Evolutionary conservation across 2,888 invertebrate species (phyloP), one percentile per base, ranked within the genome.

Genomic region (Caenorhabditis uteleia): DNA sequence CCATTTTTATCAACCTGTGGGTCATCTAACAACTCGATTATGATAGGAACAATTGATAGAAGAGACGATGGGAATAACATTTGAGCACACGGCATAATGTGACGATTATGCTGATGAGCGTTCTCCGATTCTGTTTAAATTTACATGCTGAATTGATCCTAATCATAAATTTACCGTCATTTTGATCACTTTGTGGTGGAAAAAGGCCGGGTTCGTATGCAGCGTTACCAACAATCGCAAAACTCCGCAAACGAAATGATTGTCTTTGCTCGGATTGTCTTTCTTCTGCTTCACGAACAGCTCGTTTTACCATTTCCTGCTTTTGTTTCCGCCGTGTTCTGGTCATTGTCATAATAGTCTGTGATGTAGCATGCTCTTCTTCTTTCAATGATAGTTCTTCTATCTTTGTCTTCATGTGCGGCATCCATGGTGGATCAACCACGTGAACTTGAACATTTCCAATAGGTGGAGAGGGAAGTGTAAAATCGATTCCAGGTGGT

Each of bases 311-410:
- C 60, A 97, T 89, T 85, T 99, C 98, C 20, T 97, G 95, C 85
- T 98, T 95, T 84, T 98, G 97, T 84, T 98, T 99, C 84, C 98
- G 93, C 20, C 98, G 88, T 0, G 97, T 98, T 84, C 97, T 95
- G 0, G 97, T 97, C 10, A 98, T 97, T 25, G 98, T 97, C 43
- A 99, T 97, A 42, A 83, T 83, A 4, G 83, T 83, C 54, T 83
- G 82, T n/a, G 80, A 82, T 26, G 86, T 83, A 0, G 82, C 75
- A 42, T 83, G 85, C 66, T 94, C 89, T 83, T 97, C 97, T 86
- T 98, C 95, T 85, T 95, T 95, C 51, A 98, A 89, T 0, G 95
- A 94, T 79, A 98, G 93, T 86, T 98, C 97, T 88, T 98, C 95
- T 57, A 98, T 95, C 86, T 97, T 97, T 20, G 94, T 94, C 85